Percentiles rank a stretch among this genome's conserved stretches.
These are phyloP conservation scores for Pheosia tremula DNA, from an alignment of 2,888 invertebrate species.

Conservation along the genomic window DNA sequence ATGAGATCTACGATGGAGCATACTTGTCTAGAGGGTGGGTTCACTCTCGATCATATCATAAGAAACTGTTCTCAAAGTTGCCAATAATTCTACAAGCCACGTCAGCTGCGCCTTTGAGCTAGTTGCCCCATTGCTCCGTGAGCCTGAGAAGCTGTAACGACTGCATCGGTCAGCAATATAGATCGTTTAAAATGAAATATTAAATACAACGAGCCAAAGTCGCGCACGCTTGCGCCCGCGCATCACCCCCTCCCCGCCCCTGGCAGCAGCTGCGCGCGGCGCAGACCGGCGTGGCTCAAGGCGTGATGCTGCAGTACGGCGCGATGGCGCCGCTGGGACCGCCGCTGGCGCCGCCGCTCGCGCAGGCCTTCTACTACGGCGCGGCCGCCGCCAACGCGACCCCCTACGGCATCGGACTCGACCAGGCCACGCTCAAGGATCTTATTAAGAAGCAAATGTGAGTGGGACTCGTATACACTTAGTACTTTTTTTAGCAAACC, in stretches of 20 bases:
- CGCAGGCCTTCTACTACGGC: constrained; percentile 86
- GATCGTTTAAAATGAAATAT: too few species aligned
- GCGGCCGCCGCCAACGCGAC: constrained; percentile 74
- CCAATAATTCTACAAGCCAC: too few species aligned
- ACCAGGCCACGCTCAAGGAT: constrained; percentile 89
- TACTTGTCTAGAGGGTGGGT: too few species aligned
- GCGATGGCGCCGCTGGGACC: constrained; percentile 47
- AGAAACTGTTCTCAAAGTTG: too few species aligned
- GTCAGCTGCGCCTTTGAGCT: too few species aligned
- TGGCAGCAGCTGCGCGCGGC: constrained; percentile 60
- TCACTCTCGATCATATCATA: too few species aligned
- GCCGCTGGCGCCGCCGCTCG: constrained; percentile 62
- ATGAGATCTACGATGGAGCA: too few species aligned
- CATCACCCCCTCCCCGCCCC: neutral
- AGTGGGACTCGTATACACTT: constrained; percentile 64
- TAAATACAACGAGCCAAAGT: neutral
- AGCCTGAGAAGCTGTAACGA: too few species aligned
- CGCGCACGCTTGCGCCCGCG: neutral
- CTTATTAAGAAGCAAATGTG: constrained; percentile 96
- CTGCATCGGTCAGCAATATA: too few species aligned
- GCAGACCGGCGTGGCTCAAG: constrained; percentile 66
- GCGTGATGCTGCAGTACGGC: constrained; percentile 69
- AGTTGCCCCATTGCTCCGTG: too few species aligned
- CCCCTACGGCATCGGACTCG: constrained; percentile 82
- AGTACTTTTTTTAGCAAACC: too few species aligned